Conservation (phyloP, 2,888 invertebrate genomes). For the Eupeodes luniger region DNA sequence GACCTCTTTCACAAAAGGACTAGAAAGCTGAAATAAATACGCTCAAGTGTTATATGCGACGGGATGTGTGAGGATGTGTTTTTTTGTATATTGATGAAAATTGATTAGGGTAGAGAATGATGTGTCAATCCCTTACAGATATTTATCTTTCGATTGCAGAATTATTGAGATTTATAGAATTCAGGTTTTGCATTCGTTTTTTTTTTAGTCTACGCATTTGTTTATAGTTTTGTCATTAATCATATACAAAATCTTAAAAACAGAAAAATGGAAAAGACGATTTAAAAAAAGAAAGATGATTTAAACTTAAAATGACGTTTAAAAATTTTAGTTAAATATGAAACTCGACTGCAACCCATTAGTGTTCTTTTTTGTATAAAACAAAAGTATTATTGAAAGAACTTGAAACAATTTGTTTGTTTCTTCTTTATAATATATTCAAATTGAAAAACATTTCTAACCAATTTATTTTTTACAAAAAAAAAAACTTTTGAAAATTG, state of each 20-base stretch:
- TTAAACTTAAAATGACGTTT: too few relatives aligned
- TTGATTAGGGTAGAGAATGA: constrained; percentile 27
- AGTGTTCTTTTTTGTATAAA: too few relatives aligned
- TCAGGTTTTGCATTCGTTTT: background rate
- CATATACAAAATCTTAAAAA: background rate
- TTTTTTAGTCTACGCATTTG: background rate
- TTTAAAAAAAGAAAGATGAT: too few relatives aligned
- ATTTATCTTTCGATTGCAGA: constrained; percentile 1
- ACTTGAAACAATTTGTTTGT: too few relatives aligned
- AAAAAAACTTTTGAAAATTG: too few relatives aligned
- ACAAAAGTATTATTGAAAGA: too few relatives aligned
- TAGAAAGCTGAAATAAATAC: constrained; percentile 1
- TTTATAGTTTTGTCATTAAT: background rate
- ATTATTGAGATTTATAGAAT: constrained; percentile 3
- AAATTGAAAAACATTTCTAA: too few relatives aligned
- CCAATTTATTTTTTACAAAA: too few relatives aligned
- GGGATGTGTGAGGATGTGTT: background rate
- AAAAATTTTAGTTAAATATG: too few relatives aligned
- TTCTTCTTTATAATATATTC: too few relatives aligned
- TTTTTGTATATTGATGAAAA: constrained; percentile 12
- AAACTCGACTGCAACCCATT: too few relatives aligned
- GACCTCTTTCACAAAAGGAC: background rate
- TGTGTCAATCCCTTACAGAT: constrained; percentile 29
- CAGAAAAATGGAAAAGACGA: too few relatives aligned
- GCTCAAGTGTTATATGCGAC: background rate